Conservation (phyloP, 2,797 vertebrate species). For the Pitangus sulphuratus region DNA sequence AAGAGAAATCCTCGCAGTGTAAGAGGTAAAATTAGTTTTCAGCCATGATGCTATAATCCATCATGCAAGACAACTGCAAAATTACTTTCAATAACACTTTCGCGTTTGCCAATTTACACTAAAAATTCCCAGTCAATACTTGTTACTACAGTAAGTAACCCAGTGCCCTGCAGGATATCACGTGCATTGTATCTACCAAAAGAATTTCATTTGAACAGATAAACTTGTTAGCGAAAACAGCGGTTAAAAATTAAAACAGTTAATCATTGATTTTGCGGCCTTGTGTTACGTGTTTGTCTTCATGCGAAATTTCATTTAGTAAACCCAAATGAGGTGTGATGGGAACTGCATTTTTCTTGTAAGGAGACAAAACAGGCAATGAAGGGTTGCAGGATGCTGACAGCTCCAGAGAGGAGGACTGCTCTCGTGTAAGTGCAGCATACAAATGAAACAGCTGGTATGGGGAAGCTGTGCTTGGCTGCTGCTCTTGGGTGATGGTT, state of each 20-base stretch:
- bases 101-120: constrained; percentile 27
- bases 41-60: constrained; percentile 59
- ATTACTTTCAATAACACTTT: constrained; percentile 63
- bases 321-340: constrained; percentile 29
- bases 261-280: not conserved
- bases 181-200: not conserved
- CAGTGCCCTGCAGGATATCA: not conserved
- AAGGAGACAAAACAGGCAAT: constrained; percentile 12
- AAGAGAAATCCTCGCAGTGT: not conserved
- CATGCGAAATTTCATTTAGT: not conserved
- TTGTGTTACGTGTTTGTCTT: not conserved
- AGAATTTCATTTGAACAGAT: not conserved
- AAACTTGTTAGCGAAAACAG: not conserved
- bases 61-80: constrained; percentile 58
- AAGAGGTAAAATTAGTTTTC: constrained; percentile 56
- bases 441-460: not conserved
- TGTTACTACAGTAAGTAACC: constrained; percentile 43
- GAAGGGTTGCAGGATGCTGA: not conserved
- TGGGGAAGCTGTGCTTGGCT: not conserved
- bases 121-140: constrained; percentile 41
- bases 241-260: not conserved
- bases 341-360: constrained; percentile 25
- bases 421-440: not conserved
- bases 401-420: not conserved
- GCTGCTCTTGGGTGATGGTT: accelerated